phyloP scores from a whole-genome alignment of 2,113 vertebrate genomes.

The Kobus ellipsiprymnus region DNA sequence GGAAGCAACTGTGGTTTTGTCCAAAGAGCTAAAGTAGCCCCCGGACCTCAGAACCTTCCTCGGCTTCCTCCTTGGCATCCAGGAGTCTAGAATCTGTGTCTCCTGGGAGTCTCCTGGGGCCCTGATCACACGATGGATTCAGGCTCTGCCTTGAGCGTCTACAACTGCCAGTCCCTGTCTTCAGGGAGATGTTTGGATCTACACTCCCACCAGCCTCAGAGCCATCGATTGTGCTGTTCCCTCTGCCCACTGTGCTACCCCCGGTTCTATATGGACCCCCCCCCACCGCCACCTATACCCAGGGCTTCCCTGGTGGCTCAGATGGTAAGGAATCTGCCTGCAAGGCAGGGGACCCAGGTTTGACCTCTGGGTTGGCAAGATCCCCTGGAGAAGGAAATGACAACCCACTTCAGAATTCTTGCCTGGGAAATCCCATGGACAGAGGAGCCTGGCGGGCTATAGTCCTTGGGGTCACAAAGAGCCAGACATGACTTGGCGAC shows the following conservation, averaged over 20 bases:
- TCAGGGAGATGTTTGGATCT: too few species aligned
- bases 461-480: background rate
- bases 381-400: background rate
- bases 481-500: background rate
- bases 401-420: background rate
- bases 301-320: background rate
- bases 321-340: background rate
- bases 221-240: background rate
- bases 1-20: background rate
- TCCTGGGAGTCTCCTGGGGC: background rate
- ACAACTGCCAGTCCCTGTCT: background rate
- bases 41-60: background rate
- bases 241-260: background rate
- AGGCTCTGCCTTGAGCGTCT: accelerated
- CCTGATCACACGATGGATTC: background rate
- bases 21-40: background rate
- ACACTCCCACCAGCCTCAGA: background rate
- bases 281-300: background rate
- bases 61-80: background rate
- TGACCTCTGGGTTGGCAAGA: background rate
- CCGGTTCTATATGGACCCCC: accelerated
- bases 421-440: background rate
- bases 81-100: background rate
- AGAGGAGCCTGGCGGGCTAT: background rate
- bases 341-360: background rate